Base-by-base conservation (phyloP, 2,113 vertebrate genomes). In the Aegithalos caudatus region DNA sequence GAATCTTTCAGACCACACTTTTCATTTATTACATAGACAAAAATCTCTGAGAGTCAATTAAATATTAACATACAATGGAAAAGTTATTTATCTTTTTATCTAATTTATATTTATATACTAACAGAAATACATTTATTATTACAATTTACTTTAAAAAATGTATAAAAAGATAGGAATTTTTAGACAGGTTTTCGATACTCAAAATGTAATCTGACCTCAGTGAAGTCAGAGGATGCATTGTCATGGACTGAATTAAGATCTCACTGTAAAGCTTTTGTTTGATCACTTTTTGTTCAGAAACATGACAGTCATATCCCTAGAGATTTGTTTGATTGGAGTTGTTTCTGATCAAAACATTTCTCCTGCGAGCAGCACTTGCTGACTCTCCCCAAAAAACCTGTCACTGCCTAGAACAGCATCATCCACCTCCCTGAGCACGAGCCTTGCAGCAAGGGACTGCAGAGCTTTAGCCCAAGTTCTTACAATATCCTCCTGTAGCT, bases 41-140 rank as follows among this genome's bases (percentile, higher is more conserved):
- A 78, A 92, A 87, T 67, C 45, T 57, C 81, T 53, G 21, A n/a
- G 14, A 89, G 57, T 38, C 15, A 48, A 45, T 76, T 90, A 92
- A 72, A 94, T 85, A 77, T 61, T 85, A 93, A 73, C 5, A 24
- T 31, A 40, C 45, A 93, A 77, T 24, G 33, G 56, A 76, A 93
- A 89, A 12, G 3, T 24, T 73, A 69, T 50, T n/a, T 4, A 48
- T n/a, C 12, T 50, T 87, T 95, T 77, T 62, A 95, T 77, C 64
- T 37, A 90, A 89, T 86, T 91, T 85, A 69, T 89, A 91, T 58
- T 50, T 72, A 40, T 42, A 73, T 50, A 19, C 42, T 69, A 14
- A 64, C 21, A 94, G 58, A 96, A 95, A 92, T 58, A 29, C 11
- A 83, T 70, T 95, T 89, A 62, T 57, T 83, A 85, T 56, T 92